phyloP scores from a whole-genome alignment of 2,113 vertebrate genomes.

The Balaenoptera acutorostrata region DNA sequence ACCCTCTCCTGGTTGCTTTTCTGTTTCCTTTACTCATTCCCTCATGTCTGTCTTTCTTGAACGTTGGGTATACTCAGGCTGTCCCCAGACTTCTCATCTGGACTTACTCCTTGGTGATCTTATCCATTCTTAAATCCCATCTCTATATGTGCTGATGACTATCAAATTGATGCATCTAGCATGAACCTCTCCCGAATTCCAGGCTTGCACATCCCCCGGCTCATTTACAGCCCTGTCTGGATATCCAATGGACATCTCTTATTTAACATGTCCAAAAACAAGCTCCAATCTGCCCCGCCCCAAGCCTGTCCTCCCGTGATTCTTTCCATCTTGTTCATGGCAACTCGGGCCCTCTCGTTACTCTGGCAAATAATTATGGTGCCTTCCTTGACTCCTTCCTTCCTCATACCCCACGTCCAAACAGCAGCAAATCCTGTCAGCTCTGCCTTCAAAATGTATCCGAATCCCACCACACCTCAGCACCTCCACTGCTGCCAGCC shows the following conservation, averaged over 20 bases:
- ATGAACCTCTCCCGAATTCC: background rate
- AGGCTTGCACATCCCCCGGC: background rate
- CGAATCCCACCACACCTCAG: background rate
- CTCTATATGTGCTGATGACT: background rate
- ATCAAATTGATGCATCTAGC: background rate
- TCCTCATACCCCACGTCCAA: background rate
- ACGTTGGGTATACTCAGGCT: background rate
- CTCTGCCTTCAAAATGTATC: background rate
- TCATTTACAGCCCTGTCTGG: background rate
- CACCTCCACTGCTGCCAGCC: background rate
- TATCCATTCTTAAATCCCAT: background rate
- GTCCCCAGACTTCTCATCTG: background rate
- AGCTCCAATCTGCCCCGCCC: background rate
- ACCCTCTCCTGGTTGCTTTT: background rate
- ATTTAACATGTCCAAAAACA: background rate
- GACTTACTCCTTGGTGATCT: background rate
- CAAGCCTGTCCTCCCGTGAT: background rate
- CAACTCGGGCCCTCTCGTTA: fast-evolving
- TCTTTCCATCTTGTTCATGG: background rate
- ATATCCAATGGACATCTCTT: background rate
- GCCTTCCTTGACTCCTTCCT: background rate
- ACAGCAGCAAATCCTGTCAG: background rate
- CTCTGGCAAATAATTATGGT: background rate
- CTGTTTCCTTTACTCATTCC: background rate
- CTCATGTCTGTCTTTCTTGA: background rate